A percentile compares a stretch with the other conserved stretches of the same genome.
Conservation (phyloP, 53 echinoderm and acorn worm genomes). For the Astropecten irregularis region DNA sequence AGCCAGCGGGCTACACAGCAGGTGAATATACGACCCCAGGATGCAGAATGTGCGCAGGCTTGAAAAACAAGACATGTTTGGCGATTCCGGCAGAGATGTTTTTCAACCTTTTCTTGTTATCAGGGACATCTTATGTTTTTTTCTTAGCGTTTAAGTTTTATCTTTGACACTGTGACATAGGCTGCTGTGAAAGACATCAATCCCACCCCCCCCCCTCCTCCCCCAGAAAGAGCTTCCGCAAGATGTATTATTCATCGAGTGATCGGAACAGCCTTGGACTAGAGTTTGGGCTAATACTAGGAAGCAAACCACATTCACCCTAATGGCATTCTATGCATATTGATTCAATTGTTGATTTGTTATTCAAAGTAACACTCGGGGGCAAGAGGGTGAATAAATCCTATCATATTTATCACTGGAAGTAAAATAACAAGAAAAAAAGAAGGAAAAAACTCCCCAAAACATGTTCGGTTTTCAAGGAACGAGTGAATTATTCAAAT, state of each 20-base stretch:
- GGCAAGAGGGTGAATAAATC: no score
- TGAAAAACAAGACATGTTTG: constrained; percentile 46
- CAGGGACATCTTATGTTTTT: neutral
- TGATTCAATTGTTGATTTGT: constrained; percentile 8
- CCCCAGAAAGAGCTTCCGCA: neutral
- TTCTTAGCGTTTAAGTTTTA: neutral
- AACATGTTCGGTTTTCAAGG: no score
- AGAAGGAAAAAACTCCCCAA: no score
- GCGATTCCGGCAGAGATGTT: neutral
- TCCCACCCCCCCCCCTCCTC: no score
- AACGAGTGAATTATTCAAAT: no score
- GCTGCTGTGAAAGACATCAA: neutral
- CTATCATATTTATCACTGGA: no score
- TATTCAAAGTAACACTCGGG: neutral
- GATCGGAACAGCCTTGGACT: neutral
- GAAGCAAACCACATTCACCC: neutral
- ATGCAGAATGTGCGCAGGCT: constrained; percentile 8
- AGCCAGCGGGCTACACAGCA: constrained; percentile 17
- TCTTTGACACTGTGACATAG: neutral
- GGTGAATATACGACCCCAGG: constrained; percentile 31
- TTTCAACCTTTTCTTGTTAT: neutral
- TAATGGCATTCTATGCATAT: neutral
- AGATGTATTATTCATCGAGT: constrained; percentile 29
- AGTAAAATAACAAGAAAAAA: no score
- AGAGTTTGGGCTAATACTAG: no score